phyloP scores from a whole-genome alignment of 2,888 invertebrate genomes.

The Phalera bucephala region DNA sequence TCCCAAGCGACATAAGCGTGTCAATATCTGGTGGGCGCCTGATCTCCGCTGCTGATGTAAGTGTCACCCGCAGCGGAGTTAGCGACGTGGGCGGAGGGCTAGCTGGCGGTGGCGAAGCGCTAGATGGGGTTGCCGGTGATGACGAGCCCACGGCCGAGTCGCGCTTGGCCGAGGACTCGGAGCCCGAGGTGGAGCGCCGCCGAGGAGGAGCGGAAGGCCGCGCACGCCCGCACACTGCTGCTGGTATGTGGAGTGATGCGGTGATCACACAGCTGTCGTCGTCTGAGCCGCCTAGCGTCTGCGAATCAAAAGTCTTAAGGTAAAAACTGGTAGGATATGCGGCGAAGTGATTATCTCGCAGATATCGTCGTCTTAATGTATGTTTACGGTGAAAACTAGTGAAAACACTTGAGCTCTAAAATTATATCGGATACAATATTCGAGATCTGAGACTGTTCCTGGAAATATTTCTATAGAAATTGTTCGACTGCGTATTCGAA shows the following conservation, averaged over 20 bases:
- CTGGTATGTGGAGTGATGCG: constrained; percentile 91
- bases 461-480: no score
- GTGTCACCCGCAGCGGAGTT: constrained; percentile 75
- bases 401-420: no score
- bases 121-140: constrained; percentile 49
- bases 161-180: constrained; percentile 25
- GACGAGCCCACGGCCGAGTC: constrained; percentile 80
- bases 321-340: no score
- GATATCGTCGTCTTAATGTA: no score
- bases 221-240: constrained; percentile 65
- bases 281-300: constrained; percentile 85
- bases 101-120: constrained; percentile 74
- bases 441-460: no score
- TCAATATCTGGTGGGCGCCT: constrained; percentile 70
- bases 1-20: constrained; percentile 58
- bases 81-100: constrained; percentile 42
- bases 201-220: constrained; percentile 52
- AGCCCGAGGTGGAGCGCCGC: constrained; percentile 56
- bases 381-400: no score
- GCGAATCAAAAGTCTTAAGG: constrained; percentile 4
- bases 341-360: not conserved
- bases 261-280: constrained; percentile 87
- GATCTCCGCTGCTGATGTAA: constrained; percentile 84
- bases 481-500: no score
- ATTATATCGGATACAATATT: no score